phyloP scores from a whole-genome alignment of 2,113 vertebrate species.

The Agapornis roseicollis region DNA sequence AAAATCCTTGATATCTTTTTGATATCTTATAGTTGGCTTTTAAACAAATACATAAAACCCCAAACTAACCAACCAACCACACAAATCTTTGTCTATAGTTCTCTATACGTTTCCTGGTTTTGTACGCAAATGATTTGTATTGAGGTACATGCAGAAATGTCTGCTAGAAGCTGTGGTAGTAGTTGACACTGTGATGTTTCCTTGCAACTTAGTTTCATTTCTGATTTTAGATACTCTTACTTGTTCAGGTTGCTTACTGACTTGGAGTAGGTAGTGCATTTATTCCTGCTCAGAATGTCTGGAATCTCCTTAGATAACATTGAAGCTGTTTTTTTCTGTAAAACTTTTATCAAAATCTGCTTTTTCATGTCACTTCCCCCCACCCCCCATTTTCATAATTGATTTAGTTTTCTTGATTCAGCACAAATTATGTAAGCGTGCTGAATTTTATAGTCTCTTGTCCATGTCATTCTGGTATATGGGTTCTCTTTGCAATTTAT shows the following conservation, averaged over 20 bases:
- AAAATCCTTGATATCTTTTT: not conserved
- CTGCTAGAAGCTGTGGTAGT: not conserved
- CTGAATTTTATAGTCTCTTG: constrained; percentile 25
- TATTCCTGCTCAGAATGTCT: not conserved
- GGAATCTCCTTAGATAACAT: not conserved
- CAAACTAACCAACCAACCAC: not conserved
- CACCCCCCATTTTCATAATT: not conserved
- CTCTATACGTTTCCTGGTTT: not conserved
- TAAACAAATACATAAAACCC: not conserved
- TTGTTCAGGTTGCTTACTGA: not conserved
- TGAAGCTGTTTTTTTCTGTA: not conserved
- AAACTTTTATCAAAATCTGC: not conserved
- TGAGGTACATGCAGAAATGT: not conserved
- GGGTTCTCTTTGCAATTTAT: not conserved
- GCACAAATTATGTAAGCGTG: constrained; percentile 15
- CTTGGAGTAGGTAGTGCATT: not conserved
- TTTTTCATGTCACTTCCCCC: not conserved
- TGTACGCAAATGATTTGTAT: not conserved
- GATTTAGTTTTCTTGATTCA: constrained; percentile 1
- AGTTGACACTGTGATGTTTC: not conserved
- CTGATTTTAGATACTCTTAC: not conserved
- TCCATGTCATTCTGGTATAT: not conserved
- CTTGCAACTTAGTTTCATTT: not conserved
- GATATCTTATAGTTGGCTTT: not conserved
- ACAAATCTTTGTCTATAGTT: not conserved